Evolutionary conservation across 2,888 invertebrate genomes (phyloP), one percentile per base, ranked within the genome.

Genomic region (Mesorhabditis spiculigera): DNA sequence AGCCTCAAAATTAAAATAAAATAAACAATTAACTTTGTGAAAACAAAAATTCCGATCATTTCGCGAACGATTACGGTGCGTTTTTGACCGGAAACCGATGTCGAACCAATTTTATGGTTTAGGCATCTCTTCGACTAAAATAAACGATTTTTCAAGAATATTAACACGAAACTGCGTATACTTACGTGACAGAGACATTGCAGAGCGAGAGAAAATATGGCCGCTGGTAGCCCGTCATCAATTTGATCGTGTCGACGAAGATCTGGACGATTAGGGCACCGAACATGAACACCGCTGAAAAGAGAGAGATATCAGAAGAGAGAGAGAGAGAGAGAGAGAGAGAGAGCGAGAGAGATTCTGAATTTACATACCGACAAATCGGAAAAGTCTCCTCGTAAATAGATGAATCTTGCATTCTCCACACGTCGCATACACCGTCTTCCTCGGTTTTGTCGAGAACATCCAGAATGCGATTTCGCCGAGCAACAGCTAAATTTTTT

Each of bases 161-260:
- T n/a, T n/a, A n/a, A n/a, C n/a, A n/a, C n/a, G n/a, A n/a, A n/a
- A n/a, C n/a, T n/a, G n/a, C n/a, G n/a, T n/a, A n/a, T n/a, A n/a
- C 72, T 66, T 68, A 82, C 81, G 78, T 74, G 43, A 84, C 76
- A n/a, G 83, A 82, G 6, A 78, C 81, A 73, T 88, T 87, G 79
- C 88, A 88, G n/a, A 87, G 73, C 13, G 87, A 86, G 28, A 88
- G 84, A 78, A 88, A 88, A 73, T 87, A 86, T 4, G 88, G 88
- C 67, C 88, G 77, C 64, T 87, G 85, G 70, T 87, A 85, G 13
- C 88, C 88, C 4, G 86, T 86, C 81, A 88, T 85, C 73, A 88
- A n/a, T n/a, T n/a, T n/a, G n/a, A n/a, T n/a, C n/a, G n/a, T n/a
- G n/a, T n/a, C n/a, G n/a, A n/a, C n/a, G 76, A 88, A 87, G 62